Percentiles rank a stretch among this genome's conserved stretches.
Evolutionary conservation across 2,113 vertebrate species (phyloP).

Genomic region (Coptodon bakossiorum): DNA sequence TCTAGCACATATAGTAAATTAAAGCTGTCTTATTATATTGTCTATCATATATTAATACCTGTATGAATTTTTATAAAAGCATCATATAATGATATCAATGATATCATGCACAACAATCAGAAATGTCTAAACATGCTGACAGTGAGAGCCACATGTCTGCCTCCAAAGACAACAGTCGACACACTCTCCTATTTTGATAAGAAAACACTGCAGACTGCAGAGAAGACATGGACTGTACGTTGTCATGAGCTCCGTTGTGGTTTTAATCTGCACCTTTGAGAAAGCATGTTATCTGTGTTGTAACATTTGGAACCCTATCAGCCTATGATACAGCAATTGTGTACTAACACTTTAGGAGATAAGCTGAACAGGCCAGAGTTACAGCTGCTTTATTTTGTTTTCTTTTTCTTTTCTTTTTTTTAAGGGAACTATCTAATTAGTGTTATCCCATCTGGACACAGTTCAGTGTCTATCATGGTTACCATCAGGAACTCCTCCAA

Average conservation of each 20-base stretch:
- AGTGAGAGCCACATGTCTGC: background rate
- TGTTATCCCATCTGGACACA: background rate
- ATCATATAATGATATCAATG: background rate
- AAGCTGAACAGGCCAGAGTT: background rate
- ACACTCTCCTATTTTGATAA: background rate
- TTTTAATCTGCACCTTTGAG: background rate
- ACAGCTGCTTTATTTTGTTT: background rate
- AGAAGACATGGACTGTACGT: background rate
- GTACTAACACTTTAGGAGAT: background rate
- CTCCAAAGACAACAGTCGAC: background rate
- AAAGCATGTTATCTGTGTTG: background rate
- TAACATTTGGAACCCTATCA: background rate
- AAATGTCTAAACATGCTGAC: background rate
- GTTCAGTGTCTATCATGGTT: background rate
- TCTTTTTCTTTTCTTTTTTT: background rate
- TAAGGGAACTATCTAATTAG: background rate
- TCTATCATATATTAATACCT: background rate
- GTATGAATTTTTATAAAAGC: background rate
- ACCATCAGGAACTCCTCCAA: background rate
- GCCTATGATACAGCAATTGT: background rate
- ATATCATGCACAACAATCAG: background rate
- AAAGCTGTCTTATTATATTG: background rate
- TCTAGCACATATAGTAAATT: rapidly evolving
- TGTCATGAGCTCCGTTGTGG: background rate
- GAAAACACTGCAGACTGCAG: background rate